Base-by-base conservation (phyloP, 2,888 invertebrate genomes). In the Dermolepida albohirtum region DNA sequence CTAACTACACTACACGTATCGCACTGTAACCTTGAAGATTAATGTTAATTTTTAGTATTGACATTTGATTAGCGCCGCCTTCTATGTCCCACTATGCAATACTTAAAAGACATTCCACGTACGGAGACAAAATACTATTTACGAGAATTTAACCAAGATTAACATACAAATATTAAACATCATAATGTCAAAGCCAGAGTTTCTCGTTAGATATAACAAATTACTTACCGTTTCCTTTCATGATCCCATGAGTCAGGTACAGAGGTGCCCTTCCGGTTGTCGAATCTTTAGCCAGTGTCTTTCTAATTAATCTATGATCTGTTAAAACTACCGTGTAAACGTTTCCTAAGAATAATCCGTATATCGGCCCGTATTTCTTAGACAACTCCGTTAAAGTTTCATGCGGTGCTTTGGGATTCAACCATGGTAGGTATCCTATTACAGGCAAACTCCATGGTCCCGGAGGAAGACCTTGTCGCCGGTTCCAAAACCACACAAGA, bases 241-340 rank as follows among this genome's bases (percentile, higher is more conserved):
- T 93, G 69, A 95, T 92, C 39, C 94, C 95, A 78, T 94, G 94
- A 0, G 95, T 94, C 52, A 95, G 82, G 80, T 89, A 93, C 1
- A 96, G 86, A 1, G 95, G 94, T 0, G 95, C 94, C 71, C 93
- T 85, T 11, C 93, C 94, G 2, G 91, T 86, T 73, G 93, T 90
- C 2, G 83, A 87, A 43, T 93, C 92, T 79, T 89, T 90, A 0
- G 89, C 86, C 64, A 96, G 88, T 2, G 91, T 89, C 70, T 92
- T 89, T 69, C 90, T 87, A 52, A 96, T 87, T 63, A 93, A 77
- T 59, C 86, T 86, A 7, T 90, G 89, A 80, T 96, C 94, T 0
- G 92, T 88, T 17, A 96, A 78, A 0, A 96, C 90, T 0, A 96
- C 90, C 0, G 93, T 88, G 73, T 90, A 89, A 11, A 95, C 85